Base-by-base conservation (phyloP, 64 coral and sea anemone species). In the Astreopora myriophthalma region DNA sequence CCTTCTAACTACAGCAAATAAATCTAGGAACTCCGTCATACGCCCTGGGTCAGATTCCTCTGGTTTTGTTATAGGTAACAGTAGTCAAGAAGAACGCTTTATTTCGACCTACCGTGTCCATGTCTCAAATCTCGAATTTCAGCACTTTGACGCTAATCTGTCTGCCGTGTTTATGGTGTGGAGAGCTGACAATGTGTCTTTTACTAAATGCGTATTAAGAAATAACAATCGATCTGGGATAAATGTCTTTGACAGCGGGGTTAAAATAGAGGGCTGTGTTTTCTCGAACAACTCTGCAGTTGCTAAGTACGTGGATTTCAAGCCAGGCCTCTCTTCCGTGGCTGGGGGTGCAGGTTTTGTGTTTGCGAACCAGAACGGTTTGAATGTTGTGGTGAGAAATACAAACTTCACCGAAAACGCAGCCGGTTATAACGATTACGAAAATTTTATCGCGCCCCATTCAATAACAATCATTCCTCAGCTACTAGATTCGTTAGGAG, bases 271-370 rank as follows among this genome's bases (percentile, higher is more conserved):
- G 6, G 63, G 49, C 16, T 94, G 80, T 44, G 22, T 58, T 52
- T 97, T 97, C 31, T 37, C 36, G 1, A 96, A 96, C 58, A 96
- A 96, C 28, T 92, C 94, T 19, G 62, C 85, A n/a, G 93, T 89
- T 79, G 52, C 84, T 1, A 80, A 39, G n/a, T 66, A 49, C 67
- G 77, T 22, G 62, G 34, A 19, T 28, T 52, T 46, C 25, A 66
- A 36, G 10, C 37, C 55, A 64, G 22, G 8, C 52, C 87, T 16
- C 65, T 81, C 9, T 30, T 97, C 95, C 19, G 44, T 87, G n/a
- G 44, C 87, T 17, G 95, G 91, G 4, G 95, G 86, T 3, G 34
- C 85, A 34, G 80, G 91, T 0, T 80, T 93, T 38, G 34, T 90
- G 51, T 94, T 97, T 40, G 42, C 42, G 22, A 48, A 80, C 0